phyloP scores from a whole-genome alignment of 2,113 vertebrate genomes.

The Scophthalmus maximus region DNA sequence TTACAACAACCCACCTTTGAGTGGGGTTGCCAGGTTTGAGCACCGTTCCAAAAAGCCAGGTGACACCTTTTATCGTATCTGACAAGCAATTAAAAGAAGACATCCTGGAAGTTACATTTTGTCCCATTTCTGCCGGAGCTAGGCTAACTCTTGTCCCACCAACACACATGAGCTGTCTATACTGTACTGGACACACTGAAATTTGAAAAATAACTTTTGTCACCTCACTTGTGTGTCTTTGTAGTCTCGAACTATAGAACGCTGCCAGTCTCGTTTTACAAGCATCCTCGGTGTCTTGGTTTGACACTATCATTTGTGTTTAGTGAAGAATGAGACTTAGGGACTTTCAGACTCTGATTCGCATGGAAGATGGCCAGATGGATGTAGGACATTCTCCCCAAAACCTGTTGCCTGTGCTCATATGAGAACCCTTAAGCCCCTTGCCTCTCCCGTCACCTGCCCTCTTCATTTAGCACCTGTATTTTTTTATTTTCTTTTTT shows the following conservation, averaged over 20 bases:
- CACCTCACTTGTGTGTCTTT: too few species aligned
- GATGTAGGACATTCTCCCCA: not conserved
- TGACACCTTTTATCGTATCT: not conserved
- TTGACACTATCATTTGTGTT: not conserved
- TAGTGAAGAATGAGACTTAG: not conserved
- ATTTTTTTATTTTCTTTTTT: not conserved
- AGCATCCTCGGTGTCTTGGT: not conserved
- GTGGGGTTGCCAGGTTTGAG: slow-evolving; percentile 18
- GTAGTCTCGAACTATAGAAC: not conserved
- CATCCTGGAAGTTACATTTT: not conserved
- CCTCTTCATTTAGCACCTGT: not conserved
- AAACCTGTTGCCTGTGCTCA: not conserved
- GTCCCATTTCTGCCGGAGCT: not conserved
- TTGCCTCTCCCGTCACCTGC: not conserved
- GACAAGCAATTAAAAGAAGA: not conserved
- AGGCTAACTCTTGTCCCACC: too few species aligned
- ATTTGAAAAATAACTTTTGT: not conserved
- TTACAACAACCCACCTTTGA: too few species aligned
- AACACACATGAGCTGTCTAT: not conserved
- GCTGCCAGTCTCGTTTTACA: not conserved
- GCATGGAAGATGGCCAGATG: slow-evolving; percentile 42
- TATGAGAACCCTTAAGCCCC: not conserved
- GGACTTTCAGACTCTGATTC: too few species aligned
- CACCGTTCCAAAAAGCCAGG: slow-evolving; percentile 3
- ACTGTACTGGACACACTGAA: not conserved